A percentile compares a stretch with the other conserved stretches of the same genome.
Conservation (phyloP, 2,113 vertebrate genomes). For the Ahaetulla prasina region DNA sequence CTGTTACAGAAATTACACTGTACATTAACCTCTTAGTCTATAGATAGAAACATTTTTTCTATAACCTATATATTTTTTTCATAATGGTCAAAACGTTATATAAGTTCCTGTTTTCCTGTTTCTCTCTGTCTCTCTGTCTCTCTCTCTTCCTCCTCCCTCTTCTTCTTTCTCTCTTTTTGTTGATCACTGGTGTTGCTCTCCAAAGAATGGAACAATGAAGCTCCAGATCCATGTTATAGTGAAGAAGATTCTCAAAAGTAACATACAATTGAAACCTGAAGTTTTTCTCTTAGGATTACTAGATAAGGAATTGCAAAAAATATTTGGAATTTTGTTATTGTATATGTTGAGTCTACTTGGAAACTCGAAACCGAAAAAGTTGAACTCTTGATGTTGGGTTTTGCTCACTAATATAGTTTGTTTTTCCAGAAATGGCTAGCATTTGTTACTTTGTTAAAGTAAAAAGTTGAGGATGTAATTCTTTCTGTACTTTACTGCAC, state of each 20-base stretch:
- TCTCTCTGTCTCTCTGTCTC: neutral
- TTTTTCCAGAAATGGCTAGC: neutral
- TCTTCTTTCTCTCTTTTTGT: too few relatives aligned
- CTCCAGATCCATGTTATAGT: neutral
- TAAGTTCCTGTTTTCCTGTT: neutral
- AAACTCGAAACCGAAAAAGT: neutral
- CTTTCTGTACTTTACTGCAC: neutral
- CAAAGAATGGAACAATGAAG: neutral
- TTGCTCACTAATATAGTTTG: neutral
- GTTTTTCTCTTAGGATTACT: neutral
- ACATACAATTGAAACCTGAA: neutral
- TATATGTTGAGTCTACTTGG: neutral
- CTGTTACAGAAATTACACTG: neutral
- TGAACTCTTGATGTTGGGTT: neutral
- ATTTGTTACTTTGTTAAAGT: neutral
- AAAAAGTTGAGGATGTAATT: neutral
- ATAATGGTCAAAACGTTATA: neutral
- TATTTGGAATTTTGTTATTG: neutral
- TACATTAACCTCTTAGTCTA: neutral
- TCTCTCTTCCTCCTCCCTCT: too few relatives aligned
- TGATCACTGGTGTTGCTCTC: neutral
- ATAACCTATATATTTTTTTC: neutral
- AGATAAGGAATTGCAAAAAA: neutral
- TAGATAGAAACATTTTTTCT: neutral
- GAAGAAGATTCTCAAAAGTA: neutral